These are phyloP conservation scores for Lerista edwardsae DNA, from an alignment of 2,797 vertebrate species.

Conservation along the genomic window DNA sequence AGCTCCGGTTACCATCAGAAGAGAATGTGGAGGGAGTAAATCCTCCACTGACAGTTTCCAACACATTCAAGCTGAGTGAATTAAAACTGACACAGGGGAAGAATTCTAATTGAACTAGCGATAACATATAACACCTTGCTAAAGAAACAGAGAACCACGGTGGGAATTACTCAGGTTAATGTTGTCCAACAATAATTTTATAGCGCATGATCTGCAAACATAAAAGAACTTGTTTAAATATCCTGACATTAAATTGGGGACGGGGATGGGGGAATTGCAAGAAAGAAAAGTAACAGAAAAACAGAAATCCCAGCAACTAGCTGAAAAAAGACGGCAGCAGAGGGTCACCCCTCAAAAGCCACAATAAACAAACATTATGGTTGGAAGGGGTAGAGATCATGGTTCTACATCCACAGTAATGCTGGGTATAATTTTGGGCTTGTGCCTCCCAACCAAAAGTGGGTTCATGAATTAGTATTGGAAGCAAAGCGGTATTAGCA, in stretches of 20 bases:
- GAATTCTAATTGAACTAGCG: slow-evolving; percentile 69
- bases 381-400: too few species aligned
- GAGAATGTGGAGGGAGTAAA: slow-evolving; percentile 10
- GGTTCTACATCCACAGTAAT: background rate
- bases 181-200: slow-evolving; percentile 65
- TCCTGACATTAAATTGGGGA: slow-evolving; percentile 52
- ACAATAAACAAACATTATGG: background rate
- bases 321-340: background rate
- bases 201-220: slow-evolving; percentile 64
- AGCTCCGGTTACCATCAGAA: slow-evolving; percentile 47
- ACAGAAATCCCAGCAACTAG: background rate
- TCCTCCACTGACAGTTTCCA: slow-evolving; percentile 55
- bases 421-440: background rate
- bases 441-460: background rate
- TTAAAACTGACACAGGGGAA: slow-evolving; percentile 65
- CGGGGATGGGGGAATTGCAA: background rate
- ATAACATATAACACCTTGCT: slow-evolving; percentile 65
- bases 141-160: slow-evolving; percentile 52
- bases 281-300: background rate
- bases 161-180: slow-evolving; percentile 56
- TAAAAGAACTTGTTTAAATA: slow-evolving; percentile 60
- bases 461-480: background rate
- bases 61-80: slow-evolving; percentile 54
- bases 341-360: background rate
- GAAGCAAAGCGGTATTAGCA: background rate